Evolutionary conservation across 2,113 vertebrate species (phyloP).

Genomic region (Paradoxurus hermaphroditus): DNA sequence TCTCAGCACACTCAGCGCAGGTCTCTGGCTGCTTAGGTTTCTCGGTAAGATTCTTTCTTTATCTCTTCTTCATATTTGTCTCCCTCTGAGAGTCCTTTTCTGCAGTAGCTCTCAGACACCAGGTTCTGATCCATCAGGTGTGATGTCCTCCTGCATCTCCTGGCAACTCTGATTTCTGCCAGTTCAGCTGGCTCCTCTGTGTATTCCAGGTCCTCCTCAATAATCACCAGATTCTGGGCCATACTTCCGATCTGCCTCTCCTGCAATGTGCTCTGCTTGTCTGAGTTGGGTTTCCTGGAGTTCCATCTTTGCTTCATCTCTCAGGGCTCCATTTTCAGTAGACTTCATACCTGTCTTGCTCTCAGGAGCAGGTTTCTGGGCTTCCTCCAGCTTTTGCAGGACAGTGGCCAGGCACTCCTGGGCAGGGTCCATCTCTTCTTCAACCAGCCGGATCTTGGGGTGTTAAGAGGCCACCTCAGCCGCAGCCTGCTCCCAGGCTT

Average conservation of each 20-base stretch:
- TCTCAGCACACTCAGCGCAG: conserved; percentile 91
- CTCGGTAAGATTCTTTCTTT: conserved; percentile 91
- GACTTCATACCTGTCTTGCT: conserved; percentile 95
- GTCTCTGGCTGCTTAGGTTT: conserved; percentile 96
- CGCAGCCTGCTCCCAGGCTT: conserved; percentile 85
- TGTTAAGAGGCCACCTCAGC: conserved; percentile 88
- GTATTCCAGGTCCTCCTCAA: conserved; percentile 83
- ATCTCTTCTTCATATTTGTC: conserved; percentile 96
- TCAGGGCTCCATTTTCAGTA: conserved; percentile 92
- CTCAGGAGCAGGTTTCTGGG: conserved; percentile 91
- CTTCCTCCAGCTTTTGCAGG: conserved; percentile 90
- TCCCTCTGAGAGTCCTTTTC: conserved; percentile 95
- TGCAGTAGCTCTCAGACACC: conserved; percentile 91
- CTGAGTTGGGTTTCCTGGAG: conserved; percentile 91
- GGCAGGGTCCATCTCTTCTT: conserved; percentile 91
- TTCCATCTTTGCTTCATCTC: conserved; percentile 96
- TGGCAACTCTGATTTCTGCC: conserved; percentile 88
- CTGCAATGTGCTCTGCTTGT: conserved; percentile 92
- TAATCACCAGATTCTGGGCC: background rate
- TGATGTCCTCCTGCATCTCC: conserved; percentile 91
- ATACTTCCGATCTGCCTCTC: conserved; percentile 82
- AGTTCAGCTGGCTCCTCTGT: conserved; percentile 92
- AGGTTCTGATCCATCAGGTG: conserved; percentile 92
- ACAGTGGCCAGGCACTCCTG: conserved; percentile 89
- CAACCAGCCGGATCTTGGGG: conserved; percentile 90